These are phyloP conservation scores for Gyrodactylus salaris DNA, from an alignment of 1,140 invertebrate genomes.

Conservation along the genomic window DNA sequence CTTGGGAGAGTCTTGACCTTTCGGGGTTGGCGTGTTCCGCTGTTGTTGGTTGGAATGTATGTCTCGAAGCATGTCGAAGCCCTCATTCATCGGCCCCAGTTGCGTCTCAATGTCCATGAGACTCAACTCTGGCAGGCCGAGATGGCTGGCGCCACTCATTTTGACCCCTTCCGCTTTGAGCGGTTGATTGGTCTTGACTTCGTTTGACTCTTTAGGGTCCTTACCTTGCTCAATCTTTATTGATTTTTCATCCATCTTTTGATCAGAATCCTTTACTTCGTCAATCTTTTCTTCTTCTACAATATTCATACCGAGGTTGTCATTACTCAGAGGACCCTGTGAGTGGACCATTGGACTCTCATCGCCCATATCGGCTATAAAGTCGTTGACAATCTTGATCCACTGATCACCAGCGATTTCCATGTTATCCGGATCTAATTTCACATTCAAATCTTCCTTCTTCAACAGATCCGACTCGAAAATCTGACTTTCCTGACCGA, in stretches of 20 bases:
- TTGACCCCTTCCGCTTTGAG: not conserved
- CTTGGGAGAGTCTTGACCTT: not conserved
- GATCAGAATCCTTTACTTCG: not conserved
- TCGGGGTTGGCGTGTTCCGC: not conserved
- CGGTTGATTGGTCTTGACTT: not conserved
- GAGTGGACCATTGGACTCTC: not conserved
- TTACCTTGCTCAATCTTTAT: too few species aligned
- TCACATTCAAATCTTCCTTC: not conserved
- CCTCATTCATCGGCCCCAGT: not conserved
- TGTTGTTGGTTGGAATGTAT: not conserved
- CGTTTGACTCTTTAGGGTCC: not conserved
- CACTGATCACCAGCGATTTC: not conserved
- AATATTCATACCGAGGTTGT: not conserved
- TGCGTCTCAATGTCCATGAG: constrained; percentile 3
- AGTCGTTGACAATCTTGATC: not conserved
- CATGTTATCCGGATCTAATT: not conserved
- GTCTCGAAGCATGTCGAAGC: not conserved
- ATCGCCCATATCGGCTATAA: not conserved
- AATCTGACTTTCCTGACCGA: too few species aligned
- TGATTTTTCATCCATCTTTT: not conserved
- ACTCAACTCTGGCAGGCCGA: not conserved
- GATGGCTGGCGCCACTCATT: not conserved
- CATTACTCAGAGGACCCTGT: not conserved
- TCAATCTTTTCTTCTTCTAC: not conserved
- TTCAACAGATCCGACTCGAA: too few species aligned